Evolutionary conservation across 2,888 invertebrate genomes (phyloP), one percentile per base, ranked within the genome.

Genomic region (Scaptodrosophila latifasciaeformis): DNA sequence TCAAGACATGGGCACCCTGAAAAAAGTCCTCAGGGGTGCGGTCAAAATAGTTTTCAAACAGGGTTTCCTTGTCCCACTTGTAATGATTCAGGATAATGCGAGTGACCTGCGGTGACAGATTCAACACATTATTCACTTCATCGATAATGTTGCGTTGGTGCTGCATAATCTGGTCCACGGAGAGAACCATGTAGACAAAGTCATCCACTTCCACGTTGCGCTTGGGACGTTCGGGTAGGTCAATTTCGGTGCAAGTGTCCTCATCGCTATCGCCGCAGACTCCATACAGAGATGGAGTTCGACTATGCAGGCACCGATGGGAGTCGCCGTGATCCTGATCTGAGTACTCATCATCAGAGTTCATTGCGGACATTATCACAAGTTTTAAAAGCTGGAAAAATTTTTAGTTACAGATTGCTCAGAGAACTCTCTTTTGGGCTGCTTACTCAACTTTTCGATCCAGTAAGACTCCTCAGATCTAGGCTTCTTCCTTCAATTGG

Each of bases 41-140:
- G 88, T 96, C 99, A 85, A 97, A 99, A 87, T 93, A 97, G 84
- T 94, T 91, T 88, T 99, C 99, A 93, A 99, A 95, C 54, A 99
- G 89, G 86, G 96, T 96, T 87, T 99, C 99, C 87, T 97, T 97
- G 87, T 99, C 98, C 99, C 99, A 99, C 89, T 96, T 95, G 87
- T 97, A 99, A 86, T 98, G 96, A 88, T 98, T 97, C 78, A 99
- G 88, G 67, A 99, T 89, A 87, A 99, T 97, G 75, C 99, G 91
- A 62, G 96, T 96, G 49, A 95, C 93, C 50, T 95, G 95, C 53
- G 93, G 92, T 63, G 95, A 93, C 84, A 96, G 92, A 91, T 96
- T 94, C 77, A 97, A 94, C 75, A 98, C 96, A 70, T 92, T 93
- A 87, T 96, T 97, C 79, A 99, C 98, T 88, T 98, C 98, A 88